Conservation (phyloP, 2,113 vertebrate species). For the Dasypus novemcinctus region DNA sequence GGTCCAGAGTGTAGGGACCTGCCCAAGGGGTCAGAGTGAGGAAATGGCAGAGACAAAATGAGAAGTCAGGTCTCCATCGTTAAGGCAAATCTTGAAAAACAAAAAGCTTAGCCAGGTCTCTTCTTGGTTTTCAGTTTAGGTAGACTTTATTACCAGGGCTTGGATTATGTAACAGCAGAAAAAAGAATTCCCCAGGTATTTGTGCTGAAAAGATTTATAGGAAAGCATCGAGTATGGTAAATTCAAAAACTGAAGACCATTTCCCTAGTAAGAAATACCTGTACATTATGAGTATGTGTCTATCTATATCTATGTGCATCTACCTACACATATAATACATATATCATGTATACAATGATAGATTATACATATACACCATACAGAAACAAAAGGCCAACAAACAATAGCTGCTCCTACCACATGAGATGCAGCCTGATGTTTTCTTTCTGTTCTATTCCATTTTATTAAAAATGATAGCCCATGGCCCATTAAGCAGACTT, state of each 20-base stretch:
- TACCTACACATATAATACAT: not conserved
- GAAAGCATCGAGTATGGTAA: not conserved
- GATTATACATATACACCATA: not conserved
- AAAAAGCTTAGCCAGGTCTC: not conserved
- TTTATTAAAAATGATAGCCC: not conserved
- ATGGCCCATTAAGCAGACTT: not conserved
- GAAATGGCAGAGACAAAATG: not conserved
- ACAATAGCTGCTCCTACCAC: not conserved
- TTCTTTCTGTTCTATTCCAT: not conserved
- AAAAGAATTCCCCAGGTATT: not conserved
- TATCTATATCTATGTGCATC: not conserved
- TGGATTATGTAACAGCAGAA: not conserved
- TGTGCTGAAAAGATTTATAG: slow-evolving; percentile 14
- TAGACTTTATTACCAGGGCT: not conserved
- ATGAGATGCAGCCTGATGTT: not conserved
- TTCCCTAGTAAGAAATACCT: no score
- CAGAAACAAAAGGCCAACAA: not conserved
- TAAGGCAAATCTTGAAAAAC: not conserved
- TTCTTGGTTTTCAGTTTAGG: not conserved
- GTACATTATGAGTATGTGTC: not conserved
- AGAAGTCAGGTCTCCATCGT: not conserved
- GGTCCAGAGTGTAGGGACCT: not conserved
- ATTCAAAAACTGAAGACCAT: not conserved
- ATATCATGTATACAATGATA: no score
- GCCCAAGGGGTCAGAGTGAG: not conserved